phyloP scores from a whole-genome alignment of 1,140 invertebrate genomes.

The Pseudobourletiella spinata region DNA sequence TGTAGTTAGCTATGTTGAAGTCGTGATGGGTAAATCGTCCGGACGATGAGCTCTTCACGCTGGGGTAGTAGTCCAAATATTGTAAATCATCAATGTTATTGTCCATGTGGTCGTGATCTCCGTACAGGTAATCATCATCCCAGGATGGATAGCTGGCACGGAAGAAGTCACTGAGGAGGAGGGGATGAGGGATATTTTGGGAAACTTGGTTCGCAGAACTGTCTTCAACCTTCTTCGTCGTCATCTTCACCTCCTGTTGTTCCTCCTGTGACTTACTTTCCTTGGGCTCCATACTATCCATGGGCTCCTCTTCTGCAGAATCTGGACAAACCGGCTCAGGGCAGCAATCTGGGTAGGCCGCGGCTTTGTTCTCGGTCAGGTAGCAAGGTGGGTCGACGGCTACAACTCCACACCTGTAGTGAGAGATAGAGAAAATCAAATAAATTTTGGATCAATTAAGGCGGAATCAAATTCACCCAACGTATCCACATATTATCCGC shows the following conservation, averaged over 20 bases:
- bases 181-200: not conserved
- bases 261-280: not conserved
- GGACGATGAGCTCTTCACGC: not conserved
- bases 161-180: not conserved
- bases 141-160: not conserved
- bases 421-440: slow-evolving; percentile 12
- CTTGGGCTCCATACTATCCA: not conserved
- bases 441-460: not conserved
- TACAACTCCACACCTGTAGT: slow-evolving; percentile 28
- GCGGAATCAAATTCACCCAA: not conserved
- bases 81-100: slow-evolving; percentile 1
- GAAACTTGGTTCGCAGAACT: not conserved
- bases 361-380: slow-evolving; percentile 15
- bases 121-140: not conserved
- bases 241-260: not conserved
- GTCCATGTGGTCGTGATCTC: not conserved
- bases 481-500: not conserved
- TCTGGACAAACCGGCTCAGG: slow-evolving; percentile 30
- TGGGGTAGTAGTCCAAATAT: slow-evolving; percentile 4
- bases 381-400: slow-evolving; percentile 28
- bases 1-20: slow-evolving; percentile 2
- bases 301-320: not conserved
- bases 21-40: not conserved
- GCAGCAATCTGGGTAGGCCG: slow-evolving; percentile 31
- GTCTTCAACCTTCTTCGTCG: not conserved